phyloP scores from a whole-genome alignment of 2,888 invertebrate genomes.

The Athalia circularis region DNA sequence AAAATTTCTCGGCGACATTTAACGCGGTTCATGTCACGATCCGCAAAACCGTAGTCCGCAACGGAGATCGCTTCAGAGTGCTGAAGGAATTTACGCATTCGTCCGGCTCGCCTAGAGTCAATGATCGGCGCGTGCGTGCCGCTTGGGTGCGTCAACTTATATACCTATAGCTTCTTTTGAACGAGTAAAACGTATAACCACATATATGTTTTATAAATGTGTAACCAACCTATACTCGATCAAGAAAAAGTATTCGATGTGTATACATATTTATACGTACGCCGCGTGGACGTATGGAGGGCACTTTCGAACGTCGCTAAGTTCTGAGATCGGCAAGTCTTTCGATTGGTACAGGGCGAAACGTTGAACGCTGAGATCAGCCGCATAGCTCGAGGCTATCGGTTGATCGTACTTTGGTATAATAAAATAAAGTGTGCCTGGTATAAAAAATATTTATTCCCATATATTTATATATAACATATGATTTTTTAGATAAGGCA shows the following conservation, averaged over 20 bases:
- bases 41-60: not conserved
- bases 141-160: slow-evolving; percentile 38
- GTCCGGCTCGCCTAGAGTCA: slow-evolving; percentile 39
- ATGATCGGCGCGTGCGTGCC: slow-evolving; percentile 44
- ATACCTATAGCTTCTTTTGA: too few relatives aligned
- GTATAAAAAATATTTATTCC: too few relatives aligned
- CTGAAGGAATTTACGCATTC: slow-evolving; percentile 36
- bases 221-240: not conserved
- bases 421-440: too few relatives aligned
- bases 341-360: not conserved
- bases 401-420: too few relatives aligned
- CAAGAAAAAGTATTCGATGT: slow-evolving; percentile 35
- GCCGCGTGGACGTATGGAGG: slow-evolving; percentile 55
- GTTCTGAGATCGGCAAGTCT: slow-evolving; percentile 25
- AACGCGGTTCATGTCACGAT: not conserved
- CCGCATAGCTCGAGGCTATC: too few relatives aligned
- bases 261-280: slow-evolving; percentile 50
- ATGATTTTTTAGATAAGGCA: too few relatives aligned
- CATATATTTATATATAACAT: too few relatives aligned
- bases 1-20: too few relatives aligned
- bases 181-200: not conserved
- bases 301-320: slow-evolving; percentile 60
- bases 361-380: too few relatives aligned
- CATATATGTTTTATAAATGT: slow-evolving; percentile 9
- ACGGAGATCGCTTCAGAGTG: not conserved